Evolutionary conservation across 2,797 vertebrate genomes (phyloP), one percentile per base, ranked within the genome.

Genomic region (Linurgus olivaceus): DNA sequence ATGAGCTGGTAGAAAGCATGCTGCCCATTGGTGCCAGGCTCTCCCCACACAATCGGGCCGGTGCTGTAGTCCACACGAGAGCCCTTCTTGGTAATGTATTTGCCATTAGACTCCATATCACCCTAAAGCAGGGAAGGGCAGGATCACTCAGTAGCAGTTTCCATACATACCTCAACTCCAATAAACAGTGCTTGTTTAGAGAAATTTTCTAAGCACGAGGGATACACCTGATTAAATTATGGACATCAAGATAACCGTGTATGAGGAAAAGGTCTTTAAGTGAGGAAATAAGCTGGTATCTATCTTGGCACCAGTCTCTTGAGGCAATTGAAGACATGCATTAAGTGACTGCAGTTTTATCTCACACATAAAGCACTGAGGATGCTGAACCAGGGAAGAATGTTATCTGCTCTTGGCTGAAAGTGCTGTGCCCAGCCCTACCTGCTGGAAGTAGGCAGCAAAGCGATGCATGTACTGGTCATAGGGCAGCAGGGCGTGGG

Each of bases 1-100:
- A 99, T 99, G 89, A 99, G 99, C 97, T 99, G 99, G 96, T 99
- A 99, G 97, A 99, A 99, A 14, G 99, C 99, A 17, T 99, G 99
- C 95, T 99, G 99, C 35, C 99, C 99, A 6, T 99, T 99, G 90
- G 99, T 99, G 96, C 99, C 99, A 52, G 99, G 99, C 92, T 99
- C 99, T 17, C 99, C 99, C 99, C 99, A 99, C 45, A 99, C 98
- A 20, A 99, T 99, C 31, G 99, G 99, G 45, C 99, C 99, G 1
- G 99, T 99, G 95, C 96, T 98, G 97, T 99, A 99, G 97, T 99
- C 98, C 58, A 99, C 99, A 38, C 98, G 98, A 9, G 90, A 55
- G 19, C 99, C 99, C 0, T 98, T 97, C 93, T 98, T 99, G 44
- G 99, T 99, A 95, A 99, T 98, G 96, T 98, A 99, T 93, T 99